Conservation (phyloP, 2,888 invertebrate species). For the Chymomyza amoena region DNA sequence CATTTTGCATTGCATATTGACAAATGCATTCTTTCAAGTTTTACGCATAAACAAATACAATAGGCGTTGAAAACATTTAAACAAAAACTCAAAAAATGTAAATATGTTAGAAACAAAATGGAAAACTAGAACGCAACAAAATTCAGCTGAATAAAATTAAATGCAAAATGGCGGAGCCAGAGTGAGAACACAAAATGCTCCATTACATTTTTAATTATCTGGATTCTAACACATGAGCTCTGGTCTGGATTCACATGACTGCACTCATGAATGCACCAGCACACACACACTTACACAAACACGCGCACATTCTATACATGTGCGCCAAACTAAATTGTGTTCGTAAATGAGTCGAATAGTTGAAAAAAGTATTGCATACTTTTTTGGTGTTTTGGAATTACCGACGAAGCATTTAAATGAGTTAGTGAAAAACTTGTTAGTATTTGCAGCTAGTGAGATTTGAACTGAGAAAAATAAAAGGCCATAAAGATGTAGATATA, state of each 20-base stretch:
- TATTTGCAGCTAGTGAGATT: too few relatives aligned
- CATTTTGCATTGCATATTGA: background rate
- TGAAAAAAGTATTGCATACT: background rate
- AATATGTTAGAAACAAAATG: background rate
- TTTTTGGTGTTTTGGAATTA: background rate
- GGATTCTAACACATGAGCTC: background rate
- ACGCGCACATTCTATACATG: too few relatives aligned
- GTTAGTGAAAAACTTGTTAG: too few relatives aligned
- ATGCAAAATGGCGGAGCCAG: background rate
- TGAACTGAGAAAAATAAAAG: too few relatives aligned
- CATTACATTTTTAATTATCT: background rate
- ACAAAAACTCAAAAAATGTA: background rate
- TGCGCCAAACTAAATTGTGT: background rate
- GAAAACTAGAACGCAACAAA: background rate
- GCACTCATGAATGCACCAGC: background rate
- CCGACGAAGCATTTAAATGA: too few relatives aligned
- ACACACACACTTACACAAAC: background rate
- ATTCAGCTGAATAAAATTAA: background rate
- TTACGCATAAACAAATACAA: background rate
- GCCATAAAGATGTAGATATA: too few relatives aligned
- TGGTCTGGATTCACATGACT: too few relatives aligned
- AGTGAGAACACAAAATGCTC: background rate
- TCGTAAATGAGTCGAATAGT: background rate
- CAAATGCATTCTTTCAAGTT: background rate
- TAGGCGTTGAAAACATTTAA: too few relatives aligned